These are phyloP conservation scores for Diabrotica balteata DNA, from an alignment of 2,888 invertebrate genomes.

Conservation along the genomic window DNA sequence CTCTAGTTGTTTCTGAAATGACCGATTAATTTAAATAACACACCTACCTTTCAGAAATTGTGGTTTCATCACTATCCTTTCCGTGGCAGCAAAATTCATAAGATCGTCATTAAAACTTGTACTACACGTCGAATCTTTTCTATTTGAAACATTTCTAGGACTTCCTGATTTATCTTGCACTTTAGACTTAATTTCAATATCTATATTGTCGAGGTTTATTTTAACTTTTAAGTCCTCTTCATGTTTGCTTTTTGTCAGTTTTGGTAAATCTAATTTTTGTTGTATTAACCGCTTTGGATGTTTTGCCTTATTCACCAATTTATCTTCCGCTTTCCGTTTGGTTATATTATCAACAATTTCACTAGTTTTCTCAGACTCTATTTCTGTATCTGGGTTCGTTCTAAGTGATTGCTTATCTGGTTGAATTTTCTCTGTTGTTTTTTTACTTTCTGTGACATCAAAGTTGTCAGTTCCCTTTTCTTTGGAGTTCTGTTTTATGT, in stretches of 20 bases:
- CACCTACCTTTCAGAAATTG: slow-evolving; percentile 38
- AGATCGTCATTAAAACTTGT: slow-evolving; percentile 41
- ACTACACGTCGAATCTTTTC: neutral
- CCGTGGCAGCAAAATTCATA: slow-evolving; percentile 49
- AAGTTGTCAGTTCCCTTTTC: neutral
- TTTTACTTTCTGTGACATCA: no score
- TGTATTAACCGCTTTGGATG: neutral
- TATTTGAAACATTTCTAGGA: neutral
- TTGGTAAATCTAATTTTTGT: neutral
- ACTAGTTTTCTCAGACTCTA: neutral
- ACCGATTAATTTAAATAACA: neutral
- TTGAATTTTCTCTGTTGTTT: neutral
- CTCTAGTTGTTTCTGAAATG: no score
- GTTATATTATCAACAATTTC: neutral
- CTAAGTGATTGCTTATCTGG: neutral
- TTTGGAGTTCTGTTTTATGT: slow-evolving; percentile 4
- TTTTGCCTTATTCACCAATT: slow-evolving; percentile 2
- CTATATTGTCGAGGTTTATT: neutral
- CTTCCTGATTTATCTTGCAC: neutral
- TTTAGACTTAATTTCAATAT: neutral
- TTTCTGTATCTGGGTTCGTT: slow-evolving; percentile 3
- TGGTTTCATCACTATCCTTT: slow-evolving; percentile 36
- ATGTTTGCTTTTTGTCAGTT: neutral
- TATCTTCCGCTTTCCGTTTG: neutral
- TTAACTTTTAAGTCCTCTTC: neutral